Evolutionary conservation across 2,113 vertebrate genomes (phyloP).

Genomic region (Macquaria ambigua): DNA sequence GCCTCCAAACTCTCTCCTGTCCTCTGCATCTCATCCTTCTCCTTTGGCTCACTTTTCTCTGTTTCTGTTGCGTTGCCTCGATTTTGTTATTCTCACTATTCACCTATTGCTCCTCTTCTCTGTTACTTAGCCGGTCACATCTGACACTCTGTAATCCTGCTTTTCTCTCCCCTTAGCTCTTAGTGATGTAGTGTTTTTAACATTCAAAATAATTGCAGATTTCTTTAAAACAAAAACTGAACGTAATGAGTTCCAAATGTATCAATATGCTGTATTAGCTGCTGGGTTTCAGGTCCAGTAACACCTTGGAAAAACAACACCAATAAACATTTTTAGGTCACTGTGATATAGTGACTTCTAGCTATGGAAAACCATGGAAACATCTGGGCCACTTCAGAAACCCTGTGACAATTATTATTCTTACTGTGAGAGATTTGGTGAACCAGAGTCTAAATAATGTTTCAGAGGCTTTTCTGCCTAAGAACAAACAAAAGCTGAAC

Average conservation of each 20-base stretch:
- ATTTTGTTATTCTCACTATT: slow-evolving; percentile 21
- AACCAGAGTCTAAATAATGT: no score
- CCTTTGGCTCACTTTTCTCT: background rate
- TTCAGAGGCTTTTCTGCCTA: background rate
- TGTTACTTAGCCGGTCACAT: background rate
- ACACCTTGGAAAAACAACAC: background rate
- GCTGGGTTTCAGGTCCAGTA: background rate
- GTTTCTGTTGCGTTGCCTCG: background rate
- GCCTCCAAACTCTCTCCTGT: slow-evolving; percentile 2
- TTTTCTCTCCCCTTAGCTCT: background rate
- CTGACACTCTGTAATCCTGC: background rate
- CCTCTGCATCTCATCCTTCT: slow-evolving; percentile 19
- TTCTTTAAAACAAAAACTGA: background rate
- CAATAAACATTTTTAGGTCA: background rate
- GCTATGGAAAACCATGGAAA: background rate
- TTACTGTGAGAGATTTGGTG: background rate
- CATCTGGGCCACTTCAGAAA: background rate
- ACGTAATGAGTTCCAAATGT: background rate
- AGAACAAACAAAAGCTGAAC: background rate
- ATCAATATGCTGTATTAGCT: background rate
- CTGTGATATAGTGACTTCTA: background rate
- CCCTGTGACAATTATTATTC: background rate
- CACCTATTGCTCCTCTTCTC: background rate
- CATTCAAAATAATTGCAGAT: background rate
- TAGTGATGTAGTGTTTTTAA: background rate